Evolutionary conservation across 1,140 invertebrate species (phyloP), one percentile per base, ranked within the genome.

Genomic region (Formica selysi): DNA sequence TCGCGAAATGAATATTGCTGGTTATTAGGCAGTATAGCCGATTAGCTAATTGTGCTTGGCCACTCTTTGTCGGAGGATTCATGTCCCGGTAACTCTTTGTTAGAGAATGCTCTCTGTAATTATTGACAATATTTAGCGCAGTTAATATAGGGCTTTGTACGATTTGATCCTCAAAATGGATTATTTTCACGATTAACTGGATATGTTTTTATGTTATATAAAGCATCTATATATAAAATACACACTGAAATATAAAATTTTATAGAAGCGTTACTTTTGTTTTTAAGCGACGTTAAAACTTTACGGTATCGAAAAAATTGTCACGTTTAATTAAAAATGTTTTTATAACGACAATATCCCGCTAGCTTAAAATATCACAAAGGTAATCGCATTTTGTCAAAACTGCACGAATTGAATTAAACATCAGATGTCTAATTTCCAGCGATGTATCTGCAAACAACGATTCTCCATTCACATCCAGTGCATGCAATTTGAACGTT

Each of bases 11-110:
- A 61, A 81, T 81, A 81, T 73, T 81, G 36, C 67, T 32, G 26
- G 54, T 73, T 81, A 81, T 73, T 81, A 81, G 79, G 54, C 11
- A 44, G 38, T 81, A 71, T 29, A 59, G 38, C 78, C 48, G 78
- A 81, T 81, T 81, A 81, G 38, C 38, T 81, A 81, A 81, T 81
- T 81, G 67, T 81, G 79, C 67, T 81, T 61, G 62, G 54, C 6
- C 71, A 73, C 51, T 71, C 79, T 81, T 81, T 81, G 79, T 81
- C 29, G 36, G 13, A 81, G 51, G 19, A 61, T 32, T 26, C 26
- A 51, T 19, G 19, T 10, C 51, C n/a, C 16, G 36, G 22, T 22
- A 54, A 68, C 76, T 80, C 79, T 81, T 81, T 73, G 79, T 73
- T 73, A 48, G 51, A 44, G 38, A 68, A 48, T 44, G 6, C 11